Conservation (phyloP, 2,888 invertebrate genomes). For the Pilophorus perplexus region DNA sequence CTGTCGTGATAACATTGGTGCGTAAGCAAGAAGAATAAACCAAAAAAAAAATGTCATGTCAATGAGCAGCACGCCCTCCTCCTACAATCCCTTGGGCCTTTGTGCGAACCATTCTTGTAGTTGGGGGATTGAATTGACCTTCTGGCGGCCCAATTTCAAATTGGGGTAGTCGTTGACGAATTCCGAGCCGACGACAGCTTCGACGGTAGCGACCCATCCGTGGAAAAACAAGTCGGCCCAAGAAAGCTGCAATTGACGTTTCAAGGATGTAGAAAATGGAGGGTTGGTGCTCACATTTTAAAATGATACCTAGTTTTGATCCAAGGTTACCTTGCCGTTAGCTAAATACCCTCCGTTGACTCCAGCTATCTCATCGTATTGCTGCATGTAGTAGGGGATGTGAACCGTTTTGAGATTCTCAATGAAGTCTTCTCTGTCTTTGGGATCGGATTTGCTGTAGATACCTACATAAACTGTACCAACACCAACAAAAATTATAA, state of each 20-base stretch:
- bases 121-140: constrained; percentile 58
- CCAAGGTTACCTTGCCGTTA: neutral
- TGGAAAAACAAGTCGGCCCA: constrained; percentile 66
- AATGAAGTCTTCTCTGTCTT: neutral
- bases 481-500: too few relatives aligned
- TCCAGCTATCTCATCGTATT: constrained; percentile 25
- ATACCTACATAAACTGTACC: too few relatives aligned
- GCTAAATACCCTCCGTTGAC: neutral
- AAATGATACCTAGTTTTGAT: too few relatives aligned
- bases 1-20: too few relatives aligned
- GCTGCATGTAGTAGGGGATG: constrained; percentile 27
- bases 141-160: constrained; percentile 58
- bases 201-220: constrained; percentile 55
- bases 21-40: too few relatives aligned
- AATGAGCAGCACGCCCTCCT: too few relatives aligned
- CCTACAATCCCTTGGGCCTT: constrained; percentile 56
- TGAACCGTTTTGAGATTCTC: constrained; percentile 50
- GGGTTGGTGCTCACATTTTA: too few relatives aligned
- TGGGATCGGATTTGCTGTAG: too few relatives aligned
- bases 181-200: constrained; percentile 58
- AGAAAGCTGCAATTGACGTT: constrained; percentile 59
- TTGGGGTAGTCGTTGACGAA: constrained; percentile 60
- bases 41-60: too few relatives aligned
- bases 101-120: constrained; percentile 66
- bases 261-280: neutral